phyloP scores from a whole-genome alignment of 2,888 invertebrate species.

The Hypomecis atomaria region DNA sequence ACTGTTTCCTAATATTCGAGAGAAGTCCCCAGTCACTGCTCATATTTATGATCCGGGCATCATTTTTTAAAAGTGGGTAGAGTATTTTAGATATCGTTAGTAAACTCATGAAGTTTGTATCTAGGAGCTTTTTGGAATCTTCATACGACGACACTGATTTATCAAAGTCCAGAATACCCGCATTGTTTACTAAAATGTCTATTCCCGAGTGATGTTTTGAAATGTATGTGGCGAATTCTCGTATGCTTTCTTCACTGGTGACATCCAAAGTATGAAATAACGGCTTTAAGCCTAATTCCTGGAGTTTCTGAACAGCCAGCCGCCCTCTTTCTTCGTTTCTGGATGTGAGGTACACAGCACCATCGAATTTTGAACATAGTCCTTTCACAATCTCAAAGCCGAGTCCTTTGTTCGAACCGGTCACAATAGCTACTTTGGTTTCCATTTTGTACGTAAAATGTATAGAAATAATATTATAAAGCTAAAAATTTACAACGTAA shows the following conservation, averaged over 20 bases:
- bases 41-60: constrained; percentile 91
- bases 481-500: constrained; percentile 39
- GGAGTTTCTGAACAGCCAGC: constrained; percentile 85
- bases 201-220: constrained; percentile 87
- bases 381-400: constrained; percentile 81
- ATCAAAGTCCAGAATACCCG: constrained; percentile 88
- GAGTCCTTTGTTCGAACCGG: constrained; percentile 77
- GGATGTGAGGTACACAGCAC: constrained; percentile 89
- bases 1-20: constrained; percentile 76
- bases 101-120: constrained; percentile 89
- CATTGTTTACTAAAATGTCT: constrained; percentile 91
- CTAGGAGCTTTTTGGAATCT: constrained; percentile 89
- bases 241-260: constrained; percentile 85
- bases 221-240: constrained; percentile 84
- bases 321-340: constrained; percentile 86
- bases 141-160: constrained; percentile 86
- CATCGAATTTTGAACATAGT: constrained; percentile 88
- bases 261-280: constrained; percentile 89
- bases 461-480: constrained; percentile 27
- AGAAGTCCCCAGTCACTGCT: constrained; percentile 86
- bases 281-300: constrained; percentile 84
- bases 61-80: constrained; percentile 88
- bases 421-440: constrained; percentile 82
- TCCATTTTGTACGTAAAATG: constrained; percentile 71
- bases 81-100: constrained; percentile 87